Base-by-base conservation (phyloP, 1,140 invertebrate species). In the Drosophila serrata region DNA sequence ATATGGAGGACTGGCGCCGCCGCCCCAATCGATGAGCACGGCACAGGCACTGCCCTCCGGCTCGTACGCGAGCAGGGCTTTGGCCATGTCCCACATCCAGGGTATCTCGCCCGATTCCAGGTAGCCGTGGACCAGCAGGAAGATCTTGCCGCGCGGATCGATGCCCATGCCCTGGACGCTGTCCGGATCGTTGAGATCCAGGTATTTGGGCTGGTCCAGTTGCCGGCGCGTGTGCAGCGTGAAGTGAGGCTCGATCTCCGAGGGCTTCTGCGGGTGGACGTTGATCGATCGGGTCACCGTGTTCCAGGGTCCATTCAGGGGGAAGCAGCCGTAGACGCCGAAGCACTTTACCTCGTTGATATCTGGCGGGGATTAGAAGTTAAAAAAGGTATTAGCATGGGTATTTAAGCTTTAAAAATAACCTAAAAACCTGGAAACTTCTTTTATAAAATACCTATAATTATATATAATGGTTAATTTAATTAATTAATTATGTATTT, bases 1-100 rank as follows among this genome's bases (percentile, higher is more conserved):
- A 85, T 98, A 98, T 0, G 97, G 97, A 1, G 97, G 97, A 57
- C 95, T 95, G 0, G 97, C 96, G 0, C 97, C 98, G 37, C 94
- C 94, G 39, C 96, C 95, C 98, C 98, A 98, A 82, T 98, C 97
- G 1, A 98, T 95, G 0, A 96, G 93, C 12, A 97, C 94, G 0
- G 98, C 96, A 42, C 97, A 97, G 46, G 95, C 95, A 46, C 95
- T 94, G 56, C 95, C 95, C 46, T 95, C 94, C 0, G 93, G 93
- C 67, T 98, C 93, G 19, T 97, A 81, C 76, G 96, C 95, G 6
- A 95, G 91, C 62, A 95, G 94, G 27, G 95, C 94, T 64, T 93
- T 93, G 6, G 92, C 93, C 93, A 95, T 93, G 33, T 94, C 93
- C 84, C 93, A 92, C 67, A 95, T 94, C 95, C 95, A 82, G 49